These are phyloP conservation scores for Neuroterus valhalla DNA, from an alignment of 1,140 invertebrate genomes.

Conservation along the genomic window DNA sequence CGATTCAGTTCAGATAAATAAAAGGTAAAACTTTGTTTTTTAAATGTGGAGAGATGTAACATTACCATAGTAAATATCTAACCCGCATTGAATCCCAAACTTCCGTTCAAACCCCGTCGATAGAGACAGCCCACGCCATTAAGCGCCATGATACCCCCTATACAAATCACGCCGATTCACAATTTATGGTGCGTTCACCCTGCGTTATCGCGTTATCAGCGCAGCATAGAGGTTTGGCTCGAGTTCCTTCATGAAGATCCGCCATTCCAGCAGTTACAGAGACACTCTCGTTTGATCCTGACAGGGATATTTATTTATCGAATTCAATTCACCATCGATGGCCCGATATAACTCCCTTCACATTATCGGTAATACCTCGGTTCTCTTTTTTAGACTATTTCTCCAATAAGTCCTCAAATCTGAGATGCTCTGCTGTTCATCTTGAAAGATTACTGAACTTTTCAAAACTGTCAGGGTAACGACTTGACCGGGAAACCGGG, in stretches of 20 bases:
- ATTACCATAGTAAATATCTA: slow-evolving; percentile 45
- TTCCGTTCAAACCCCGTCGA: slow-evolving; percentile 53
- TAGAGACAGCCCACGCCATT: slow-evolving; percentile 64
- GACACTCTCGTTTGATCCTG: slow-evolving; percentile 37
- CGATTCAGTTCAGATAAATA: background rate
- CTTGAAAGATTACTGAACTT: too few species aligned
- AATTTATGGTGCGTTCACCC: slow-evolving; percentile 64
- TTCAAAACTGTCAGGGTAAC: too few species aligned
- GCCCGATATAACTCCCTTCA: background rate
- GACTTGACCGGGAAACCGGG: too few species aligned
- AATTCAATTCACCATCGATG: background rate
- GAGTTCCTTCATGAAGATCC: slow-evolving; percentile 47
- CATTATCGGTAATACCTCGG: background rate
- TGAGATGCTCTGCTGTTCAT: too few species aligned
- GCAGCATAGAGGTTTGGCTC: slow-evolving; percentile 37
- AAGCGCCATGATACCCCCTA: slow-evolving; percentile 61
- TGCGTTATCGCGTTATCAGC: slow-evolving; percentile 64
- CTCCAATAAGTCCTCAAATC: too few species aligned
- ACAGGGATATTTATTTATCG: too few species aligned
- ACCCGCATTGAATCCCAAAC: slow-evolving; percentile 53
- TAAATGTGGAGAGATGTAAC: slow-evolving; percentile 41
- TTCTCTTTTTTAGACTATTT: background rate
- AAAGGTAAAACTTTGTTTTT: slow-evolving; percentile 34
- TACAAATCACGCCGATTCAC: slow-evolving; percentile 69
- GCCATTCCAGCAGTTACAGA: slow-evolving; percentile 41